Conservation (phyloP, 1,140 invertebrate genomes). For the Temnothorax curvispinosus region DNA sequence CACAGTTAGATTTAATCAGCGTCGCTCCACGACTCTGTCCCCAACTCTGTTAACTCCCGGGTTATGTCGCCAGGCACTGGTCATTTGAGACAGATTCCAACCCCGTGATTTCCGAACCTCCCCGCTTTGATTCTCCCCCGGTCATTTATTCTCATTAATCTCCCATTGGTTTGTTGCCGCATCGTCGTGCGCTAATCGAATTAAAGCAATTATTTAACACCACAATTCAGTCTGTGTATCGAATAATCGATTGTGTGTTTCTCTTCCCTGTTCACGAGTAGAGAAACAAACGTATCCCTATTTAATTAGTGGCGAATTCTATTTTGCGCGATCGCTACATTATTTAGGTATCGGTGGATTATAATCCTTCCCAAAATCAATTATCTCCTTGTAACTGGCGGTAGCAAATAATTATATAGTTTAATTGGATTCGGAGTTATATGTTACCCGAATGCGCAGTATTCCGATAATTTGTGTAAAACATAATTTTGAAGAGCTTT, state of each 20-base stretch:
- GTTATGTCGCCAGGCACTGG: not conserved
- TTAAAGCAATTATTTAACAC: slow-evolving; percentile 46
- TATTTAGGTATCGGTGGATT: slow-evolving; percentile 33
- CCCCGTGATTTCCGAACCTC: not conserved
- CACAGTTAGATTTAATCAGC: slow-evolving; percentile 44
- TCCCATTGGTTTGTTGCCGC: slow-evolving; percentile 15
- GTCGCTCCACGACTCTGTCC: not conserved
- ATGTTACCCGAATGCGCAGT: not conserved
- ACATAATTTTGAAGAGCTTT: slow-evolving; percentile 19
- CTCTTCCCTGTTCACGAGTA: not conserved
- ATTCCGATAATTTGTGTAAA: not conserved
- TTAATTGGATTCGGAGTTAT: slow-evolving; percentile 17
- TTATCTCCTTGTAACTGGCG: not conserved
- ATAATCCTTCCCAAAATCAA: slow-evolving; percentile 26
- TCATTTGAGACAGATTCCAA: not conserved
- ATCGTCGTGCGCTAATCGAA: slow-evolving; percentile 42
- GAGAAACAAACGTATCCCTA: not conserved
- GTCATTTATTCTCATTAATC: slow-evolving; percentile 55
- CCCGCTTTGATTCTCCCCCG: not conserved
- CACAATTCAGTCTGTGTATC: not conserved
- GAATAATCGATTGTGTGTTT: slow-evolving; percentile 7
- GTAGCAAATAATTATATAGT: not conserved
- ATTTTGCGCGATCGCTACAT: not conserved
- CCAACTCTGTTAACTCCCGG: slow-evolving; percentile 7
- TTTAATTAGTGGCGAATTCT: slow-evolving; percentile 25